phyloP scores from a whole-genome alignment of 2,888 invertebrate species.

The Rhagium mordax region DNA sequence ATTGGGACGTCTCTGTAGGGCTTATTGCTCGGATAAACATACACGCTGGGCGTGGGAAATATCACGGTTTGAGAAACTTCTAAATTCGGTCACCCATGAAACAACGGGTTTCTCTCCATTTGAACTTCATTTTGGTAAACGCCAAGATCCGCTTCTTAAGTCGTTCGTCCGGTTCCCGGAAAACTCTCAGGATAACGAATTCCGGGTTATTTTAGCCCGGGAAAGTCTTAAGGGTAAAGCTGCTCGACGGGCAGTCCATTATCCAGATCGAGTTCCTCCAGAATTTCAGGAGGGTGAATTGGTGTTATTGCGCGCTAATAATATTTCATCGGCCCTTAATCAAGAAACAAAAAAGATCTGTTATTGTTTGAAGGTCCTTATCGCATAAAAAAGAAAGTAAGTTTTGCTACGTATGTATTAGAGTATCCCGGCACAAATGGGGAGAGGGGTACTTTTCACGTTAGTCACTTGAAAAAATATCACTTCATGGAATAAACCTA shows the following conservation, averaged over 20 bases:
- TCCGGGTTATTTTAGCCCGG: neutral
- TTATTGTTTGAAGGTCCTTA: neutral
- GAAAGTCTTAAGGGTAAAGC: neutral
- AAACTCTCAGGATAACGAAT: too few species aligned
- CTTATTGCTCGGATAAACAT: too few species aligned
- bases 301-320: neutral
- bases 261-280: too few species aligned
- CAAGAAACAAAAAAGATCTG: neutral
- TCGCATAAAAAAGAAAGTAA: neutral
- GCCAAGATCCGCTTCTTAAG: neutral
- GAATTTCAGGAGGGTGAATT: neutral
- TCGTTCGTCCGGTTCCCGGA: neutral
- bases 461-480: neutral
- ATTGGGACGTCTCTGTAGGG: too few species aligned
- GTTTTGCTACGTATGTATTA: neutral
- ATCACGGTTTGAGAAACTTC: too few species aligned
- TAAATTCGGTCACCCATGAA: neutral
- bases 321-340: neutral
- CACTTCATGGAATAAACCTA: neutral
- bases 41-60: too few species aligned
- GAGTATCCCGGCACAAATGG: neutral
- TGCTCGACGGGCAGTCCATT: too few species aligned
- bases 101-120: neutral
- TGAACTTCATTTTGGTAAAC: neutral
- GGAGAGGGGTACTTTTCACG: neutral